These are phyloP conservation scores for Chionis minor DNA, from an alignment of 2,113 vertebrate genomes.

Conservation along the genomic window DNA sequence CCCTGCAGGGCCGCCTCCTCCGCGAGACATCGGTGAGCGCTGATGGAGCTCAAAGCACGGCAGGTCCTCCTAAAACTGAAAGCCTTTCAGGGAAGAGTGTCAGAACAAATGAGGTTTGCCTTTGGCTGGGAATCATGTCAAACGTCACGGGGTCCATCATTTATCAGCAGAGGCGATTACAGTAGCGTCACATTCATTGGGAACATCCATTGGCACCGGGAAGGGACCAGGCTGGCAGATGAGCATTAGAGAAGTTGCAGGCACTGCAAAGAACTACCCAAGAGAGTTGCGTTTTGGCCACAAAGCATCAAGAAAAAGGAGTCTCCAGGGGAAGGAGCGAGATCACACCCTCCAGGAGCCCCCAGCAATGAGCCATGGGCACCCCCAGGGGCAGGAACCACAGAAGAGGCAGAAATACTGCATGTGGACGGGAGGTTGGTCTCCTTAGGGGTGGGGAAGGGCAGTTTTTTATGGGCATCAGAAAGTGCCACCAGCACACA, in stretches of 20 bases:
- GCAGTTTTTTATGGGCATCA: not conserved
- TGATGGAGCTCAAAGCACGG: not conserved
- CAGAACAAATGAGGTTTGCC: not conserved
- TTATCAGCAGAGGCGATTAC: not conserved
- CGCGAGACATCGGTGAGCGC: fast-evolving
- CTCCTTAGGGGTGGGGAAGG: not conserved
- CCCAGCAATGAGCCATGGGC: not conserved
- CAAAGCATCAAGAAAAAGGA: not conserved
- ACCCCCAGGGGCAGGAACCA: not conserved
- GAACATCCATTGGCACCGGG: not conserved
- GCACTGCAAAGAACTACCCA: not conserved
- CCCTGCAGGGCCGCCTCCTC: not conserved
- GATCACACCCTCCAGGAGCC: not conserved
- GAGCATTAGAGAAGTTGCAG: not conserved
- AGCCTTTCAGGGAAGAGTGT: constrained; percentile 14
- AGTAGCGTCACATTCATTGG: constrained; percentile 22
- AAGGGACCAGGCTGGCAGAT: not conserved
- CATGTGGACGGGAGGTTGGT: not conserved
- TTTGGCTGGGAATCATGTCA: not conserved
- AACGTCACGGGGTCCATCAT: not conserved
- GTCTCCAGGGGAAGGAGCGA: not conserved
- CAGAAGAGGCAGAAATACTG: constrained; percentile 26
- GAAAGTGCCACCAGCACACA: not conserved
- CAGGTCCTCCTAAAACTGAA: not conserved
- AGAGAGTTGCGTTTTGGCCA: not conserved